Percentiles rank a stretch among this genome's conserved stretches.
Evolutionary conservation across 37 sponge, comb jelly and placozoan species (phyloP).

Genomic region (Chondrosia reniformis): DNA sequence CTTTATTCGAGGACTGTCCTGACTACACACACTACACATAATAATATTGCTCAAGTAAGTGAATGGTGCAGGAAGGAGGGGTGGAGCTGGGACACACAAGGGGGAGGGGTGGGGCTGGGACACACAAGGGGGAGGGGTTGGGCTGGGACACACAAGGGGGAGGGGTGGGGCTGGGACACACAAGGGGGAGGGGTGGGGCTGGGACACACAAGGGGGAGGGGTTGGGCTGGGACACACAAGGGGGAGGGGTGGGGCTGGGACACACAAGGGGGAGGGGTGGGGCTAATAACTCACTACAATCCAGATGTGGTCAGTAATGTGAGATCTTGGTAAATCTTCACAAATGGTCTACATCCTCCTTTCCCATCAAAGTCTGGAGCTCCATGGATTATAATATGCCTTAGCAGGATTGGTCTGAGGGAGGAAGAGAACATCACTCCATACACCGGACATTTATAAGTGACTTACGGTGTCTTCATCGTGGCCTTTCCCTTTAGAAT

Average conservation of each 20-base stretch:
- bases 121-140: conserved; percentile 8
- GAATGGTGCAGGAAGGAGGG: not conserved
- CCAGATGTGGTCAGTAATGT: conserved; percentile 81
- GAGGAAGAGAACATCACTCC: no score
- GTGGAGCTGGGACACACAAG: not conserved
- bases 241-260: not conserved
- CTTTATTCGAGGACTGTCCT: conserved; percentile 55
- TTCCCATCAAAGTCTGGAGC: conserved; percentile 92
- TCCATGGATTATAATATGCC: conserved; percentile 85
- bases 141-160: conserved; percentile 22
- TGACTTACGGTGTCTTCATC: conserved; percentile 61
- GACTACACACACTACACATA: conserved; percentile 33
- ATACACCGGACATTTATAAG: no score
- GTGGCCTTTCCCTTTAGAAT: conserved; percentile 72
- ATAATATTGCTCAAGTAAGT: no score
- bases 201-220: not conserved
- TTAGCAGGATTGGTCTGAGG: conserved; percentile 56
- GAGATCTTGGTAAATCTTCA: conserved; percentile 91
- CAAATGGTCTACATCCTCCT: conserved; percentile 79
- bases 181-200: not conserved
- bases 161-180: not conserved
- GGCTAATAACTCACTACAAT: conserved; percentile 48
- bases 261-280: not conserved
- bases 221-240: not conserved
- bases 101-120: not conserved